Percentiles rank a stretch among this genome's conserved stretches.
phyloP scores from a whole-genome alignment of 1,140 invertebrate genomes.

The Lasioglossum baleicum region DNA sequence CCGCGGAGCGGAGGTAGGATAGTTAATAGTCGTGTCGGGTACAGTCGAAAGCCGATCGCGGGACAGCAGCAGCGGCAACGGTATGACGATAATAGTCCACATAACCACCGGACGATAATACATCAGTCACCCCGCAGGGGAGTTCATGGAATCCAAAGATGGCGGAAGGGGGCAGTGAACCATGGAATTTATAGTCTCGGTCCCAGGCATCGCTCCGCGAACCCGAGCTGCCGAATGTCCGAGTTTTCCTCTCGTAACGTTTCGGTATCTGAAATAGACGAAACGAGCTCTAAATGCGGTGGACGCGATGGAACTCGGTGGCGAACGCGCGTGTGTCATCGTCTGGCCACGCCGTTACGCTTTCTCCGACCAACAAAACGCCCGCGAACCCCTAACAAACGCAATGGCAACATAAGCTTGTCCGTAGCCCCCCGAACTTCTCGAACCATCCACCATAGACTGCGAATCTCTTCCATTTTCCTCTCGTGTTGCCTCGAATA shows the following conservation, averaged over 20 bases:
- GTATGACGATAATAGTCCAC: not conserved
- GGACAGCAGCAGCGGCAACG: not conserved
- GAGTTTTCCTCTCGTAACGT: constrained; percentile 32
- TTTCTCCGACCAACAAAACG: constrained; percentile 25
- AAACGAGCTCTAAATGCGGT: constrained; percentile 58
- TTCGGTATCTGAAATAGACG: constrained; percentile 39
- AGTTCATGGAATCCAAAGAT: constrained; percentile 5
- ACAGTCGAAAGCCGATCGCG: not conserved
- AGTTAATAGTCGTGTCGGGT: too few relatives aligned
- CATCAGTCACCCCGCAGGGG: not conserved
- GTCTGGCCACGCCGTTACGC: constrained; percentile 59
- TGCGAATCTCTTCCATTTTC: too few relatives aligned
- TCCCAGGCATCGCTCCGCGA: not conserved
- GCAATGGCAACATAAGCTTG: not conserved
- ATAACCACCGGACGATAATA: constrained; percentile 4
- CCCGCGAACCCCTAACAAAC: constrained; percentile 2
- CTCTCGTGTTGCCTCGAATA: too few relatives aligned
- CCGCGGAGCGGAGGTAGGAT: too few relatives aligned
- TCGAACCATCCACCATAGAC: too few relatives aligned
- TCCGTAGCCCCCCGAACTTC: too few relatives aligned
- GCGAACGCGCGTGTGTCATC: constrained; percentile 61
- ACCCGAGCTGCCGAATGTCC: not conserved
- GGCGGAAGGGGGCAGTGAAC: constrained; percentile 19
- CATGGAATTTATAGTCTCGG: constrained; percentile 28
- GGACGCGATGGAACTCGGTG: constrained; percentile 12